phyloP scores from a whole-genome alignment of 1,140 invertebrate species.

The Copidosoma floridanum region DNA sequence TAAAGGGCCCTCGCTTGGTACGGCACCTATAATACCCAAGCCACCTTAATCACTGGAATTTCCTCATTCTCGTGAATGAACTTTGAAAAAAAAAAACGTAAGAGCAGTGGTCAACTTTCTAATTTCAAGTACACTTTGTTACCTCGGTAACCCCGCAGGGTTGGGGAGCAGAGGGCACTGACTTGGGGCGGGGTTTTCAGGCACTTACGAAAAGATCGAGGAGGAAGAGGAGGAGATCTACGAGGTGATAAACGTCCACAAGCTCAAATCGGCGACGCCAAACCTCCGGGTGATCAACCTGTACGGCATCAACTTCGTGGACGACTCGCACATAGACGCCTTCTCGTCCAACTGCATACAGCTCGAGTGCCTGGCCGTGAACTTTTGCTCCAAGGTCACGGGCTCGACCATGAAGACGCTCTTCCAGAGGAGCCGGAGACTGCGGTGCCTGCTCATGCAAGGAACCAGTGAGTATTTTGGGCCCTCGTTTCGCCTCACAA shows the following conservation, averaged over 20 bases:
- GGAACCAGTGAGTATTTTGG: constrained; percentile 76
- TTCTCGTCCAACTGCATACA: constrained; percentile 94
- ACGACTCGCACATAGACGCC: constrained; percentile 98
- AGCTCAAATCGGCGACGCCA: constrained; percentile 93
- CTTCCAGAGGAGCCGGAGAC: constrained; percentile 88
- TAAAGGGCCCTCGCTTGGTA: too few relatives aligned
- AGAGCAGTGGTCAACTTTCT: constrained; percentile 4
- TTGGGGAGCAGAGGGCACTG: constrained; percentile 4
- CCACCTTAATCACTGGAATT: too few relatives aligned
- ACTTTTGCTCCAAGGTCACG: constrained; percentile 95
- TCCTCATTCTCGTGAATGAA: too few relatives aligned
- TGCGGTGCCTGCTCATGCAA: constrained; percentile 92
- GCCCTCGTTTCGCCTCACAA: too few relatives aligned
- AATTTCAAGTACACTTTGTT: constrained; percentile 21
- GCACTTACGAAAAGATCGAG: constrained; percentile 98
- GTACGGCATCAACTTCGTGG: constrained; percentile 97
- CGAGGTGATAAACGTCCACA: constrained; percentile 99
- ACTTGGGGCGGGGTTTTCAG: constrained; percentile 56
- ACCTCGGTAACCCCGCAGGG: not conserved
- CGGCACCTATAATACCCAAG: too few relatives aligned
- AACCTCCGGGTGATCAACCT: constrained; percentile 94
- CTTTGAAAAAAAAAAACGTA: too few relatives aligned
- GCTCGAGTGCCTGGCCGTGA: constrained; percentile 94
- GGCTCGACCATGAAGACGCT: constrained; percentile 95
- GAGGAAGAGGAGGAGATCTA: constrained; percentile 99